Base-by-base conservation (phyloP, 2,113 vertebrate species). In the Pelmatolapia mariae region DNA sequence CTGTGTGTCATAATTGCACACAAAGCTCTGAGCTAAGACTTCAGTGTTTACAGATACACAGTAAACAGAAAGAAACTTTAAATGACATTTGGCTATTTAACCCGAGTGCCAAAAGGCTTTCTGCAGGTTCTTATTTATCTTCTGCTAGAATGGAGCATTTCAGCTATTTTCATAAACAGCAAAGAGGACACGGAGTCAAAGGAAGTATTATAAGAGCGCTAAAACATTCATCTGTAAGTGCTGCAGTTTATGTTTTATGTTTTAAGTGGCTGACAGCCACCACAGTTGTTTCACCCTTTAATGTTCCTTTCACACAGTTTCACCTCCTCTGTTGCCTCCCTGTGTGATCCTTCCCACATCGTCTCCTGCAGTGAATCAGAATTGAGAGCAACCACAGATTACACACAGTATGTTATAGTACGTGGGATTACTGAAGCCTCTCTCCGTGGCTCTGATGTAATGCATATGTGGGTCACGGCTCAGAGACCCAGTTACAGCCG, bases 331-430 rank as follows among this genome's bases (percentile, higher is more conserved):
- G 76, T 19, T 22, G 76, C 29, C 29, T 53, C 47, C n/a, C 26
- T 36, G 76, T 2, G 24, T 31, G 43, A 76, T 36, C 8, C 47
- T 33, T 53, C 26, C 47, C 45, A 47, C 68, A 1, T 47, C 68
- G 29, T 15, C 76, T 80, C 76, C 76, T 80, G 76, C 76, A 53
- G 47, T 15, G 76, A 80, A 29, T 82, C 40, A 78, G 87, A 83
- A 91, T 71, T 73, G 66, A 73, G 89, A 92, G 81, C 89, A 84
- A 4, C 2, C 8, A 6, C 89, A 92, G 91, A 89, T 92, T 92
- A 89, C 85, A 26, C 84, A 6, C 61, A 80, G 71, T 54, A 3
- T 83, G 85, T 24, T 84, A 54, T 56, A 83, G 56, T 87, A 47
- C 15, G 26, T 86, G 80, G 79, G 90, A 92, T 93, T 89, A 88